These are phyloP conservation scores for Epinephelus malabaricus DNA, from an alignment of 2,797 vertebrate genomes.

Conservation along the genomic window DNA sequence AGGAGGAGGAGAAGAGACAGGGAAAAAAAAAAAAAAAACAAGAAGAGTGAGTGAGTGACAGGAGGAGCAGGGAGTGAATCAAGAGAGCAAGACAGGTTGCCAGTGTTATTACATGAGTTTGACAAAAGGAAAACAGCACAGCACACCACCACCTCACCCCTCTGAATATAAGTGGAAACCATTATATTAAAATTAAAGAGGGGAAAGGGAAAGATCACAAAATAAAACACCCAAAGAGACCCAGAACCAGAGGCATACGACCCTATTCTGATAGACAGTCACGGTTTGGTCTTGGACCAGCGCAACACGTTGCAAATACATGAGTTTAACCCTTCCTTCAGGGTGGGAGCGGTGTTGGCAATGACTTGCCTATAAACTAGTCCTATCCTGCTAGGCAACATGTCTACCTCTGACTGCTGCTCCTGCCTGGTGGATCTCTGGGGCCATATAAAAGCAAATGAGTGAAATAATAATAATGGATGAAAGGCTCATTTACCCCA, in stretches of 20 bases:
- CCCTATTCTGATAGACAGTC: conserved; percentile 83
- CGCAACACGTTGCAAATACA: conserved; percentile 39
- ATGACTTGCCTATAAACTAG: conserved; percentile 57
- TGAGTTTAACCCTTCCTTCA: conserved; percentile 40
- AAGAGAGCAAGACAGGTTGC: conserved; percentile 53
- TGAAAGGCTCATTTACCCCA: conserved; percentile 90
- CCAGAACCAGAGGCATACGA: conserved; percentile 75
- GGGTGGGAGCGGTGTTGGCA: conserved; percentile 42
- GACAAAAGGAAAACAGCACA: conserved; percentile 40
- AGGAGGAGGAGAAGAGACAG: conserved; percentile 15
- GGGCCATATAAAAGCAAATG: conserved; percentile 75
- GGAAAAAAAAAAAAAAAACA: not conserved
- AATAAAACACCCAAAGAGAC: conserved; percentile 70
- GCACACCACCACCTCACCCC: conserved; percentile 37
- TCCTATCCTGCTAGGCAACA: conserved; percentile 57
- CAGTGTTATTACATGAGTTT: conserved; percentile 70
- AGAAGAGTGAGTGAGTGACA: conserved; percentile 39
- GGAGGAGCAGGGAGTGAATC: conserved; percentile 41
- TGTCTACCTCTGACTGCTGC: conserved; percentile 54
- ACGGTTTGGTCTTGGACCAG: conserved; percentile 49
- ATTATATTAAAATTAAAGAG: conserved; percentile 53
- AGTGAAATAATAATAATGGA: conserved; percentile 80
- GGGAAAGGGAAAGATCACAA: conserved; percentile 52
- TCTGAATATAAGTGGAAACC: conserved; percentile 26
- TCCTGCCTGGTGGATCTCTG: conserved; percentile 74